phyloP scores from a whole-genome alignment of 2,113 vertebrate genomes.

The Mormoops blainvillei region DNA sequence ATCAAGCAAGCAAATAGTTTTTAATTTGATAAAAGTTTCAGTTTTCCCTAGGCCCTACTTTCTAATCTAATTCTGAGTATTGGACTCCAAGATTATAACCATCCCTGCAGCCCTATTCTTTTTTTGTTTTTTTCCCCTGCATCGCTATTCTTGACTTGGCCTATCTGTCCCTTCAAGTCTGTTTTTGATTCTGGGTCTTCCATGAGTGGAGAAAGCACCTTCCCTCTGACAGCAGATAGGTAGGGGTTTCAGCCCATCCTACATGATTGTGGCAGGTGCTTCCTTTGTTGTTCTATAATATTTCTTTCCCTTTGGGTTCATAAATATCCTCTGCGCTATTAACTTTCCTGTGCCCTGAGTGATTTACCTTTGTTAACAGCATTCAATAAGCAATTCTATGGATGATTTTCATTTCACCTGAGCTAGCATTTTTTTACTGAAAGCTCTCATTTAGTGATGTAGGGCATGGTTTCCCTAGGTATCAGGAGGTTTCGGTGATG shows the following conservation, averaged over 20 bases:
- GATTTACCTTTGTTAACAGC: not conserved
- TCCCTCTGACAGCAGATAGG: not conserved
- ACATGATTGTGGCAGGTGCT: not conserved
- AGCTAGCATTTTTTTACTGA: not conserved
- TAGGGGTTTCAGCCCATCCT: not conserved
- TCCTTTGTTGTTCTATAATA: not conserved
- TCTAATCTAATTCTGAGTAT: not conserved
- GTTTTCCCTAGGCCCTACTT: not conserved
- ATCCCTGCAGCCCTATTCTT: not conserved
- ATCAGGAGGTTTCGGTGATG: not conserved
- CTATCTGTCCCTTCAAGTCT: not conserved
- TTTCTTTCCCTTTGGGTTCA: not conserved
- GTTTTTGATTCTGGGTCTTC: not conserved
- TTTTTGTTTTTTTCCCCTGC: not conserved
- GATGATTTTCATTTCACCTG: not conserved
- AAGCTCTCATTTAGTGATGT: not conserved
- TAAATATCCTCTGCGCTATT: not conserved
- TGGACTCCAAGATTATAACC: not conserved
- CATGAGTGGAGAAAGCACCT: not conserved
- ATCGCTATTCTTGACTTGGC: not conserved
- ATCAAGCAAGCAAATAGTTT: not conserved
- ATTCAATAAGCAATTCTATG: not conserved
- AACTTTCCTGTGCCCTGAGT: not conserved
- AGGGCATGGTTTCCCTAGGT: not conserved
- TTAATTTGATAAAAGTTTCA: not conserved